Percentiles rank a stretch among this genome's conserved stretches.
Conservation (phyloP, 2,888 invertebrate genomes). For the Ichneumoninae sp. region DNA sequence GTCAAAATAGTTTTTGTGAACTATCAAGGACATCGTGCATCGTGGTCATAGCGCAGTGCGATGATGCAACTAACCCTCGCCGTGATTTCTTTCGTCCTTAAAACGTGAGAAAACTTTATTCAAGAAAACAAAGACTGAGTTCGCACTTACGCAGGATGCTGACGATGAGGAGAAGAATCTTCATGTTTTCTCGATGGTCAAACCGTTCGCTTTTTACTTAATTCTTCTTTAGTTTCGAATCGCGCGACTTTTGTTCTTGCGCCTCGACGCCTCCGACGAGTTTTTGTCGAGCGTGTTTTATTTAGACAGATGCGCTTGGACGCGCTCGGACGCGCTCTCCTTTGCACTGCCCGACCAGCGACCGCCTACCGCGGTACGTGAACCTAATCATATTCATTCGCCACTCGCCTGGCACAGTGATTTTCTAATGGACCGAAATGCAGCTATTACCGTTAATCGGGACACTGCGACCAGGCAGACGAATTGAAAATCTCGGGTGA, state of each 20-base stretch:
- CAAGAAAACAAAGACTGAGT: neutral
- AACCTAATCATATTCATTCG: slow-evolving; percentile 14
- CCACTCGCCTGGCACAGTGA: neutral
- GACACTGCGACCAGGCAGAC: too few relatives aligned
- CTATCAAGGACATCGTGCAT: too few relatives aligned
- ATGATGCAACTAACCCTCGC: too few relatives aligned
- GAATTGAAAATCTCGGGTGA: too few relatives aligned
- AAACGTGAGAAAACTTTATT: neutral
- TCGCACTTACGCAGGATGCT: slow-evolving; percentile 18
- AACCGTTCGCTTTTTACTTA: neutral
- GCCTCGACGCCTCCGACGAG: neutral
- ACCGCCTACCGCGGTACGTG: neutral
- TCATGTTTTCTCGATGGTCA: slow-evolving; percentile 1
- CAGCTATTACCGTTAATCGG: neutral
- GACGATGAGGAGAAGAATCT: neutral
- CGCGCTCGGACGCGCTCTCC: neutral
- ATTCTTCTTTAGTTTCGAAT: neutral
- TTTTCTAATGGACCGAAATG: slow-evolving; percentile 19
- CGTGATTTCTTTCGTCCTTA: neutral
- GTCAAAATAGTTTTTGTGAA: too few relatives aligned
- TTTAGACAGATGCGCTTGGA: slow-evolving; percentile 50
- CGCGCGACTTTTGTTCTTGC: neutral
- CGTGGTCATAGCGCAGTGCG: too few relatives aligned
- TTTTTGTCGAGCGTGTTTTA: slow-evolving; percentile 5
- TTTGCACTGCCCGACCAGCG: neutral